phyloP scores from a whole-genome alignment of 2,888 invertebrate genomes.

The Scaptomyza flava region DNA sequence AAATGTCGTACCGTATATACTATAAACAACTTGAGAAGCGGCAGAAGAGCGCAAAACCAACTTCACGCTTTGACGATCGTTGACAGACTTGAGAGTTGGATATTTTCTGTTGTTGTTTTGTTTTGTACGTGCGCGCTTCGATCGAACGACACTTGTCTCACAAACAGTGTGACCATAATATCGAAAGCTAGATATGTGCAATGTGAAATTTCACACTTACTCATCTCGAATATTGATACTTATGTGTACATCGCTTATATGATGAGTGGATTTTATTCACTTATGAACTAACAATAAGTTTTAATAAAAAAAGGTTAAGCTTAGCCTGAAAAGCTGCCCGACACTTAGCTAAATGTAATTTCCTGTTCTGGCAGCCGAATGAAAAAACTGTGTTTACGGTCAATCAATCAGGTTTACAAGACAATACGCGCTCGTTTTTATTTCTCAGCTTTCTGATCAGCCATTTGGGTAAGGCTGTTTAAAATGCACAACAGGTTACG shows the following conservation, averaged over 20 bases:
- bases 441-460: background rate
- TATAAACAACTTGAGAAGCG: constrained; percentile 22
- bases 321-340: background rate
- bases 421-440: background rate
- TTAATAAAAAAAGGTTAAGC: background rate
- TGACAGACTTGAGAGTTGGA: constrained; percentile 61
- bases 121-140: constrained; percentile 46
- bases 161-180: constrained; percentile 46
- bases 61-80: constrained; percentile 72
- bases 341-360: background rate
- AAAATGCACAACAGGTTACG: constrained; percentile 19
- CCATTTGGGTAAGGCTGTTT: constrained; percentile 9
- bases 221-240: background rate
- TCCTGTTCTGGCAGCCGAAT: constrained; percentile 1
- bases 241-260: background rate
- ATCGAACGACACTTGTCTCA: constrained; percentile 32
- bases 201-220: background rate
- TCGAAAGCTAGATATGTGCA: constrained; percentile 24
- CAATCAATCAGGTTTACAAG: background rate
- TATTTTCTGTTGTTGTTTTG: constrained; percentile 3
- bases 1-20: constrained; percentile 22
- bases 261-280: background rate
- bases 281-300: background rate
- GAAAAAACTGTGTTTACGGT: background rate
- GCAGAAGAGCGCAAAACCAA: constrained; percentile 29